phyloP scores from a whole-genome alignment of 2,113 vertebrate genomes.

The Campylorhamphus procurvoides region DNA sequence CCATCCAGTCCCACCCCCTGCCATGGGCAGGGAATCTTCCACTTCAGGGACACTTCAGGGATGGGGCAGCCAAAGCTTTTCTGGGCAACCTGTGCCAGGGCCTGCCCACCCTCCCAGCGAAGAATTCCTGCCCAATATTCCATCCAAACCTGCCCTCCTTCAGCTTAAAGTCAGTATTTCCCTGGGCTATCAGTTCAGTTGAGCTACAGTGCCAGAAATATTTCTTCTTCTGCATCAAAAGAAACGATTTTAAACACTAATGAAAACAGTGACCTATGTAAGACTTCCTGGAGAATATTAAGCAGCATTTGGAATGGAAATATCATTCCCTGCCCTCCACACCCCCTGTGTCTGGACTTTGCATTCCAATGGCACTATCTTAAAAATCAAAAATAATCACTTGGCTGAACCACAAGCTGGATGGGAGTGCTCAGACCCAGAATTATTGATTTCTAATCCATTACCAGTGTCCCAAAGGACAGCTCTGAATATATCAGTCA shows the following conservation, averaged over 20 bases:
- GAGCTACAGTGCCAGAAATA: not conserved
- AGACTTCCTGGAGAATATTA: constrained; percentile 3
- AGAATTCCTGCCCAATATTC: not conserved
- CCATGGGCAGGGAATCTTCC: not conserved
- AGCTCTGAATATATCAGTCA: not conserved
- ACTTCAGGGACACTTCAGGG: not conserved
- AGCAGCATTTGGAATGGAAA: not conserved
- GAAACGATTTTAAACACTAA: not conserved
- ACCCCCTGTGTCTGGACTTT: not conserved
- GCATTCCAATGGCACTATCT: not conserved
- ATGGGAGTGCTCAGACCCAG: not conserved
- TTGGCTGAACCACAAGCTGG: not conserved
- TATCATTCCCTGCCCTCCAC: not conserved
- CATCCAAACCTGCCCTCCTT: not conserved
- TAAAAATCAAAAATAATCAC: not conserved
- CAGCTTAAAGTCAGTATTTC: not conserved
- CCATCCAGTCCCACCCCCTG: fast-evolving
- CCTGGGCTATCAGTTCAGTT: not conserved
- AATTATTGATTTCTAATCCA: not conserved
- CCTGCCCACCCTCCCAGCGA: not conserved
- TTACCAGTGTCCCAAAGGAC: not conserved
- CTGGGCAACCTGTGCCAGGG: not conserved
- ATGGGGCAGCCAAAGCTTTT: not conserved
- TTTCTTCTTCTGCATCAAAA: not conserved
- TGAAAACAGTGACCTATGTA: not conserved